Base-by-base conservation (phyloP, 2,113 vertebrate genomes). In the Eudyptes chrysolophus region DNA sequence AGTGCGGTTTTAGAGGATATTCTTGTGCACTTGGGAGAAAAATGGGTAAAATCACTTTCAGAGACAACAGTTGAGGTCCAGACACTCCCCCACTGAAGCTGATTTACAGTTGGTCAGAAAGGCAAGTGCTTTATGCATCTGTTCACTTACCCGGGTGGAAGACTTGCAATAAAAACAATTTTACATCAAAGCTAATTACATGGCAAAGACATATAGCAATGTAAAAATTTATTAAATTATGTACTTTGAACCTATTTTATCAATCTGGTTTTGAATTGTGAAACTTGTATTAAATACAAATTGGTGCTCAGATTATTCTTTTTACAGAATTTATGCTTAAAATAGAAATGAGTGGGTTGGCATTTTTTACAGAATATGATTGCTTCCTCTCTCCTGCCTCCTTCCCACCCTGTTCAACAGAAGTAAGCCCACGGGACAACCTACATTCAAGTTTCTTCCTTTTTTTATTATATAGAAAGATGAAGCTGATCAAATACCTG, bases 291-390 rank as follows among this genome's bases (percentile, higher is more conserved):
- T 87, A 87, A 92, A 89, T 42, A 91, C 1, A 1, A 94, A 57
- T 85, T 83, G 66, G 81, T 65, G 32, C 66, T 72, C 74, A 70
- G 66, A 79, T 93, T 57, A 76, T 79, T 91, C 66, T 87, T 94
- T 96, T 92, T 96, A 83, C 74, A 69, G 78, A 93, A 91, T 32
- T 79, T 85, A 48, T 51, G 11, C 84, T 92, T 95, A 93, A 96
- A 96, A 96, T 96, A 95, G 84, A 82, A 83, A 66, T 58, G 77
- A 91, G 95, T 96, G 81, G 84, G 95, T 76, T 82, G 70, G 32
- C 65, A 51, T 72, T 95, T 94, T 88, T 94, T 94, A 44, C 22
- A 83, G 93, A 85, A 27, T 79, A 54, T 79, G 48, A 90, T 95
- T 96, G 89, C 54, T 83, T 95, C 90, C 70, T 96, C 54, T 82